These are phyloP conservation scores for Clarias gariepinus DNA, from an alignment of 2,113 vertebrate genomes.

Conservation along the genomic window DNA sequence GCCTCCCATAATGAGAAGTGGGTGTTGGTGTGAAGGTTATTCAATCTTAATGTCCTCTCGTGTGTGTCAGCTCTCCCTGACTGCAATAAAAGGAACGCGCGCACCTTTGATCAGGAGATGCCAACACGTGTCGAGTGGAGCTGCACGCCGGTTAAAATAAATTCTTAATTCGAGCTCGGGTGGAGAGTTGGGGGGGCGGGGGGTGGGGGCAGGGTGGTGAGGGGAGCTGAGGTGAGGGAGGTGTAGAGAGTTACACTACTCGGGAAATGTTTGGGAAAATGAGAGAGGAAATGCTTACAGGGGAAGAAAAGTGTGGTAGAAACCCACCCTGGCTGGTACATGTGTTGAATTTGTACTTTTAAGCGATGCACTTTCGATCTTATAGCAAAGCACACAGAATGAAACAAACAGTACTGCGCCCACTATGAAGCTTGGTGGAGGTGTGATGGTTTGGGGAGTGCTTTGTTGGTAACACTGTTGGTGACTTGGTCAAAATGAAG, in stretches of 20 bases:
- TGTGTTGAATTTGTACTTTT: background rate
- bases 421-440: too few relatives aligned
- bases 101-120: conserved; percentile 76
- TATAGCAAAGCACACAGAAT: background rate
- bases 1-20: conserved; percentile 71
- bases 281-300: conserved; percentile 33
- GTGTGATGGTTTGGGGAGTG: too few relatives aligned
- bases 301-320: background rate
- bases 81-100: conserved; percentile 71
- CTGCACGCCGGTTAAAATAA: conserved; percentile 76
- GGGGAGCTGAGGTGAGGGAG: conserved; percentile 52
- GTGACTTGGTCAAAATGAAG: too few relatives aligned
- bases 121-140: conserved; percentile 76
- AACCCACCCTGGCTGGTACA: background rate
- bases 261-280: background rate
- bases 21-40: conserved; percentile 76
- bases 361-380: background rate
- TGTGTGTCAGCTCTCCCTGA: conserved; percentile 73
- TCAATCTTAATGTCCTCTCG: conserved; percentile 79
- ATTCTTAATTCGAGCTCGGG: conserved; percentile 77
- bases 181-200: background rate
- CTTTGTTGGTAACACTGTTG: too few relatives aligned
- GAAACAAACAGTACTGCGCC: background rate
- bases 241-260: conserved; percentile 14
- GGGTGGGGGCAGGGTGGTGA: conserved; percentile 22